Evolutionary conservation across 2,113 vertebrate species (phyloP).

Genomic region (Microcebus murinus): DNA sequence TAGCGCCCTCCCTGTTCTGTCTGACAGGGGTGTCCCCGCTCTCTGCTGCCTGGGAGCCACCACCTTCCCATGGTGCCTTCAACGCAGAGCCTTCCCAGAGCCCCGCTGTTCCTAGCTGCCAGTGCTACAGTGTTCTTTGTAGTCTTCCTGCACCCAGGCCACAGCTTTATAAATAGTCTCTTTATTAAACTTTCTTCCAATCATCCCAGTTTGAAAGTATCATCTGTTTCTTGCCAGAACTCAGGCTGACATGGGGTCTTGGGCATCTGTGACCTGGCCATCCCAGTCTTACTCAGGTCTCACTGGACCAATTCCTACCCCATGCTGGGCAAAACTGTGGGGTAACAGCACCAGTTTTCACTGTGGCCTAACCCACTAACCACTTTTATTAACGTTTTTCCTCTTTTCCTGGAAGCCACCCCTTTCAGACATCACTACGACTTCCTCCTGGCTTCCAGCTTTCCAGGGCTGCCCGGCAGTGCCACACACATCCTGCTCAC

Average conservation of each 20-base stretch:
- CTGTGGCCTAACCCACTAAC: neutral
- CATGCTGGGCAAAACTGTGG: too few relatives aligned
- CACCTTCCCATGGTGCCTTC: neutral
- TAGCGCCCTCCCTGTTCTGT: too few relatives aligned
- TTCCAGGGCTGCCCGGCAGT: neutral
- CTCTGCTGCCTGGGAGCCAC: neutral
- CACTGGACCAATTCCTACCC: neutral
- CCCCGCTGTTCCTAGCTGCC: neutral
- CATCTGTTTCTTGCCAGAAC: neutral
- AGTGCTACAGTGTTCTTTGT: neutral
- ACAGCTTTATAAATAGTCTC: neutral
- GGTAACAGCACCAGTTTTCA: neutral
- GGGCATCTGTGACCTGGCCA: neutral
- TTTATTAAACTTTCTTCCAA: neutral
- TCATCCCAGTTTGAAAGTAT: neutral
- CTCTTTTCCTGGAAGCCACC: neutral
- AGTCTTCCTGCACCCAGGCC: neutral
- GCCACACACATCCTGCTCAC: neutral
- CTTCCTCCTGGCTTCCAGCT: neutral
- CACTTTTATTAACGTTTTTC: neutral
- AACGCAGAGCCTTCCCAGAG: neutral
- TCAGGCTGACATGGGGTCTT: neutral
- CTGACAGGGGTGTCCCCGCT: neutral
- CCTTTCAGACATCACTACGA: neutral
- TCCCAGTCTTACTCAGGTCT: neutral